A percentile compares a stretch with the other conserved stretches of the same genome.
Conservation (phyloP, 2,888 invertebrate genomes). For the Sesamia inferens region DNA sequence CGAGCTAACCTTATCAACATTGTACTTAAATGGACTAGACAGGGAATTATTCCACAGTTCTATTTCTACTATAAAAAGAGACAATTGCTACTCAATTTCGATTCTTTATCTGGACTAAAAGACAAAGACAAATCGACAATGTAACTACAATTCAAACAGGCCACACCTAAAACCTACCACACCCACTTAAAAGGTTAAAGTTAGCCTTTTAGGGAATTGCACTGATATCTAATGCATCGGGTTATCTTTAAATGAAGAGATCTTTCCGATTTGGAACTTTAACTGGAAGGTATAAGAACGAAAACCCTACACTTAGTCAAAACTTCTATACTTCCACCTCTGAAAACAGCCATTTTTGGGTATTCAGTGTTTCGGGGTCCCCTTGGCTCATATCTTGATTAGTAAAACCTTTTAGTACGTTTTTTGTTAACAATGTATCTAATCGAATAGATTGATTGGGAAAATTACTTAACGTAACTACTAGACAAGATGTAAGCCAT, state of each 20-base stretch:
- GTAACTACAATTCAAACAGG: constrained; percentile 33
- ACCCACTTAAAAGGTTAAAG: constrained; percentile 64
- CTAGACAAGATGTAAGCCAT: too few species aligned
- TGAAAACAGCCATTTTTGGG: constrained; percentile 12
- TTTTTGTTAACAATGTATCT: constrained; percentile 19
- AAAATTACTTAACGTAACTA: constrained; percentile 1
- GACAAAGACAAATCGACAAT: constrained; percentile 45
- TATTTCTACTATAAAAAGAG: constrained; percentile 2
- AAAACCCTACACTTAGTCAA: constrained; percentile 9
- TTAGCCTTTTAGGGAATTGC: constrained; percentile 56
- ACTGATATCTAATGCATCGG: constrained; percentile 56
- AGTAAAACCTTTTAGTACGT: constrained; percentile 29
- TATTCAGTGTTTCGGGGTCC: constrained; percentile 17
- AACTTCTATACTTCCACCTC: not conserved
- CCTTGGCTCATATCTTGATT: constrained; percentile 47
- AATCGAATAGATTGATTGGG: constrained; percentile 33
- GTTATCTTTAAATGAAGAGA: constrained; percentile 9
- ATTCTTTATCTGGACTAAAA: constrained; percentile 48
- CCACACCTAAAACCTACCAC: constrained; percentile 64
- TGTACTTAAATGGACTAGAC: not conserved
- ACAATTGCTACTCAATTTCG: constrained; percentile 7
- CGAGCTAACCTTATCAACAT: too few species aligned
- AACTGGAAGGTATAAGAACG: constrained; percentile 18
- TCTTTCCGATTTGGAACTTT: constrained; percentile 26
- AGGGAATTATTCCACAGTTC: not conserved